Percentiles rank a stretch among this genome's conserved stretches.
Evolutionary conservation across 2,797 vertebrate species (phyloP).

Genomic region (Scleropages formosus): DNA sequence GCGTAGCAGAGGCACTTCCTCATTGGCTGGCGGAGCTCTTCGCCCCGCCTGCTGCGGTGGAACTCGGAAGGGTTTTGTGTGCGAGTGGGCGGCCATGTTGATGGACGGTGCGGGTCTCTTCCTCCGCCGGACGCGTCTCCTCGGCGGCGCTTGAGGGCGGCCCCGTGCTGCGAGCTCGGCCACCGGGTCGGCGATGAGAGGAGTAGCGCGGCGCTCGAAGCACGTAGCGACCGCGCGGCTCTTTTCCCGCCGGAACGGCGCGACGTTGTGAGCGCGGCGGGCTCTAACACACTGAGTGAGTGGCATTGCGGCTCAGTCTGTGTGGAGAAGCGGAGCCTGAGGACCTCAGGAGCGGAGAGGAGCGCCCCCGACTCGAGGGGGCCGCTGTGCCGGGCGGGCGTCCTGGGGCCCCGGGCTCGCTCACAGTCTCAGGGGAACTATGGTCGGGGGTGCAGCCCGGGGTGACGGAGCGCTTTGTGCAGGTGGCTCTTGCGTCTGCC

Average conservation of each 20-base stretch:
- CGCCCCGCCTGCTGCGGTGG: conserved; percentile 52
- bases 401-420: too few species aligned
- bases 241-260: too few species aligned
- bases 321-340: conserved; percentile 19
- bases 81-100: conserved; percentile 69
- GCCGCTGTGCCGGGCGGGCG: too few species aligned
- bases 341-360: too few species aligned
- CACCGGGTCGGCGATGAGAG: conserved; percentile 58
- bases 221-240: too few species aligned
- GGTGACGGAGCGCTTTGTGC: conserved; percentile 14
- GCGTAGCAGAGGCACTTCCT: conserved; percentile 38
- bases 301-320: conserved; percentile 6
- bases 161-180: conserved; percentile 46
- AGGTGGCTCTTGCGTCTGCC: conserved; percentile 6
- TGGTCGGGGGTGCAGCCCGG: conserved; percentile 39
- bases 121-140: conserved; percentile 50
- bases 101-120: conserved; percentile 50
- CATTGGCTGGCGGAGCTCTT: conserved; percentile 54
- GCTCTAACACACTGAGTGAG: too few species aligned
- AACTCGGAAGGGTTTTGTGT: conserved; percentile 46
- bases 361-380: too few species aligned
- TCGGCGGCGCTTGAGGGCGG: conserved; percentile 13
- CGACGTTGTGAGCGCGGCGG: too few species aligned
- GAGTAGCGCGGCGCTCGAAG: conserved; percentile 39
- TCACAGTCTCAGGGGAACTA: too few species aligned